Evolutionary conservation across 2,797 vertebrate species (phyloP).

Genomic region (Platyrinchus mystaceus): DNA sequence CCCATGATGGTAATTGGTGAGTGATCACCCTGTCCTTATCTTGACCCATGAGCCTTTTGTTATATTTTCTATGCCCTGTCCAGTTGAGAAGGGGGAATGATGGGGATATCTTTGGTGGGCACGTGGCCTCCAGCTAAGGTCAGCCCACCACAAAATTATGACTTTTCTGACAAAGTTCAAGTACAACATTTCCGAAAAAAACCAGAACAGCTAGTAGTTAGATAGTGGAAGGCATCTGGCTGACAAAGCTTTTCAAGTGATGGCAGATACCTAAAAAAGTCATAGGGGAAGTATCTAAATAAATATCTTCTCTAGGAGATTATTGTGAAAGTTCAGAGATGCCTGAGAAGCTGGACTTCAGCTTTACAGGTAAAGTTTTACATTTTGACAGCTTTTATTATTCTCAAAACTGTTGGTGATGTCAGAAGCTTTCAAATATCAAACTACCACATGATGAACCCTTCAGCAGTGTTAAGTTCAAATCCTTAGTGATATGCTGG

Average conservation of each 20-base stretch:
- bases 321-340: not conserved
- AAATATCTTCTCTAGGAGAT: not conserved
- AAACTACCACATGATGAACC: not conserved
- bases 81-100: not conserved
- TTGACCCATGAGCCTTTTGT: not conserved
- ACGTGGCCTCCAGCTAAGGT: not conserved
- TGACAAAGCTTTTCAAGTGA: not conserved
- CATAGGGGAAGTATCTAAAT: not conserved
- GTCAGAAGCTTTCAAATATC: not conserved
- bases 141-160: not conserved
- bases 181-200: not conserved
- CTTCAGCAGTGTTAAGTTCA: not conserved
- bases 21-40: not conserved
- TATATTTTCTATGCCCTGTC: not conserved
- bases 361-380: not conserved
- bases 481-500: rapidly evolving
- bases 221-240: not conserved
- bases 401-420: not conserved
- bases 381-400: not conserved
- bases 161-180: not conserved
- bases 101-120: not conserved
- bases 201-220: not conserved
- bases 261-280: not conserved
- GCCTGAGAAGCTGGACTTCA: not conserved
- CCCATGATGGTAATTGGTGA: not conserved